These are phyloP conservation scores for Zoroaster sp. DNA, from an alignment of 53 echinoderm and acorn worm species.

Conservation along the genomic window DNA sequence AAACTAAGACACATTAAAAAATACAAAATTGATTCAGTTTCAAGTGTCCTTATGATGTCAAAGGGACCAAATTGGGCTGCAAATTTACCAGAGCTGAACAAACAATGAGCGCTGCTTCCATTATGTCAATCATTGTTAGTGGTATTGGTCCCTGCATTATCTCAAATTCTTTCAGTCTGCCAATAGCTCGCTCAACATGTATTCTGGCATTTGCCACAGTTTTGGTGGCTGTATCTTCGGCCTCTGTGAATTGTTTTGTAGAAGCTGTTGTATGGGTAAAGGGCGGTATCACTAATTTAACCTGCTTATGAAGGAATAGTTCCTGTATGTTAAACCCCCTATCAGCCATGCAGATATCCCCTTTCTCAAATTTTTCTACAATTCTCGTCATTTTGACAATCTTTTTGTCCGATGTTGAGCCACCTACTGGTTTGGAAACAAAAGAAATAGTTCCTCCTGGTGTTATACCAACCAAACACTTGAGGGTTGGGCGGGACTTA, in stretches of 20 bases:
- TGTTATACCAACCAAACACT: constrained; percentile 68
- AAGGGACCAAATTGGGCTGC: constrained; percentile 47
- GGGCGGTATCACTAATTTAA: constrained; percentile 64
- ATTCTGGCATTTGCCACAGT: constrained; percentile 61
- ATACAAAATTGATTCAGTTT: background rate
- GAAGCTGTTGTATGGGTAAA: constrained; percentile 57
- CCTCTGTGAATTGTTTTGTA: constrained; percentile 49
- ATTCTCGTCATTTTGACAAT: constrained; percentile 53
- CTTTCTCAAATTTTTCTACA: constrained; percentile 49
- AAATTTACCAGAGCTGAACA: constrained; percentile 52
- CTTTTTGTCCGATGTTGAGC: constrained; percentile 68
- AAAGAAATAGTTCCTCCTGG: constrained; percentile 70
- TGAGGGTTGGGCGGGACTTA: constrained; percentile 62
- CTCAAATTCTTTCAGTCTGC: constrained; percentile 61
- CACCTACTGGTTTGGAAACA: constrained; percentile 60
- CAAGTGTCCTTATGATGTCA: constrained; percentile 18
- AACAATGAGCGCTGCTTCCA: constrained; percentile 19
- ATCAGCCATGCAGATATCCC: constrained; percentile 71
- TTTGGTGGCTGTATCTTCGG: constrained; percentile 47
- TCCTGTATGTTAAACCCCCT: constrained; percentile 58
- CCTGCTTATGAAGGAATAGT: constrained; percentile 37
- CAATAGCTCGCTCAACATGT: constrained; percentile 65
- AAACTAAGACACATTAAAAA: too few species aligned
- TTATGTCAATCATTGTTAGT: constrained; percentile 60
- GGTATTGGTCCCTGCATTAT: constrained; percentile 72